Conservation (phyloP, 2,797 vertebrate species). For the Bufotes viridis region DNA sequence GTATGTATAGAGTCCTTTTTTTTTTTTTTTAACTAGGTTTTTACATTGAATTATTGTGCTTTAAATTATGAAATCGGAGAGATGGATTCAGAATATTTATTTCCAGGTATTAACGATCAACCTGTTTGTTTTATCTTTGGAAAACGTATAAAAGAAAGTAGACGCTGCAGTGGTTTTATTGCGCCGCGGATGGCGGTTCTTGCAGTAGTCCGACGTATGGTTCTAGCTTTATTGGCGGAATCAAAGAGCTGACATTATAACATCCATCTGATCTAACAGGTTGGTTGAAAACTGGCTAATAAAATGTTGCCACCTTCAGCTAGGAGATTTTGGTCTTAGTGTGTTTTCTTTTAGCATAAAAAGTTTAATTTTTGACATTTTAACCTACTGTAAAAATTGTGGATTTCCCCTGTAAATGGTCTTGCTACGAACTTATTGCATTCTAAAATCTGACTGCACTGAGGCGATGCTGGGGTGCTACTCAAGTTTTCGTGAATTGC, state of each 20-base stretch:
- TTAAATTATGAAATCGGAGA: conserved; percentile 45
- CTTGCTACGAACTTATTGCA: background rate
- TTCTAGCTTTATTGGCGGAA: conserved; percentile 29
- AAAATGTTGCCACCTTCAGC: conserved; percentile 28
- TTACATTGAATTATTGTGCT: conserved; percentile 43
- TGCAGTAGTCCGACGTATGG: background rate
- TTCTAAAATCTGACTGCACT: background rate
- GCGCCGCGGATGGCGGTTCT: background rate
- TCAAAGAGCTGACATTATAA: background rate
- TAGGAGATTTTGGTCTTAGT: conserved; percentile 1
- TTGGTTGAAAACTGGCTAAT: conserved; percentile 9
- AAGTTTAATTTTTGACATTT: background rate
- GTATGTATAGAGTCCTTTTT: conserved; percentile 39
- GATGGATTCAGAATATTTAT: conserved; percentile 35
- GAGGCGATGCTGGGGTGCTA: background rate
- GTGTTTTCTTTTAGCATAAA: background rate
- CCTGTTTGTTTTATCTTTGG: conserved; percentile 4
- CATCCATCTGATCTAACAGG: background rate
- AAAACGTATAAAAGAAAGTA: background rate
- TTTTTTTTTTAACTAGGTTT: conserved; percentile 33
- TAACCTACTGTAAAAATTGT: background rate
- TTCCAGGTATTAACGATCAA: conserved; percentile 21
- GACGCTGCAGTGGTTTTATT: background rate
- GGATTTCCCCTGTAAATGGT: background rate
- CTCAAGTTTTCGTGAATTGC: background rate